Evolutionary conservation across 2,888 invertebrate genomes (phyloP).

Genomic region (Philonicus albiceps): DNA sequence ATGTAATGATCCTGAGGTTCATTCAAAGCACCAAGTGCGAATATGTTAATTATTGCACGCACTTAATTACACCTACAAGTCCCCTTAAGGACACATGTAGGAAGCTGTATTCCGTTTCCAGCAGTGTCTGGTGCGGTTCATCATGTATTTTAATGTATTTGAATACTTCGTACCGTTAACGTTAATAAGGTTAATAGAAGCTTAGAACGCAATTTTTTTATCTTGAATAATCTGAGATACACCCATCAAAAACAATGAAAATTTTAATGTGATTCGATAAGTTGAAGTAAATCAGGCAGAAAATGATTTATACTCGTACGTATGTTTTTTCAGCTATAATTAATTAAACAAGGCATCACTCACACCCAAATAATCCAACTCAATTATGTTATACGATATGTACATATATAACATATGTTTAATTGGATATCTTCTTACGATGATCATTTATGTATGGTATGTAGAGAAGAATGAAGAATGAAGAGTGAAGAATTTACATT

Average conservation of each 20-base stretch:
- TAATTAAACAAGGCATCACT: background rate
- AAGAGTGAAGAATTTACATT: too few species aligned
- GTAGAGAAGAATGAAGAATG: too few species aligned
- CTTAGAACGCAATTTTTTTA: background rate
- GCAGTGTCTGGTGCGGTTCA: background rate
- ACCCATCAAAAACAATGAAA: background rate
- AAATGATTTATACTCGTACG: too few species aligned
- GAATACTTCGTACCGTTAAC: background rate
- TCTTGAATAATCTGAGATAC: background rate
- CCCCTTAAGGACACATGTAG: background rate
- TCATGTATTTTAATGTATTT: background rate
- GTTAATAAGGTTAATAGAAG: background rate
- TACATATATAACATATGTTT: too few species aligned
- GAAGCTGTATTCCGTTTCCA: background rate
- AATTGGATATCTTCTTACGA: too few species aligned
- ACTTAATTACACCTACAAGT: conserved; percentile 40
- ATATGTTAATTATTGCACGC: conserved; percentile 39
- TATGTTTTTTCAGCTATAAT: too few species aligned
- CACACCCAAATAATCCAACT: background rate
- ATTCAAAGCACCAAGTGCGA: conserved; percentile 31
- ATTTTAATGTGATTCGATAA: background rate
- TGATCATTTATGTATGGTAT: too few species aligned
- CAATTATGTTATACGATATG: background rate
- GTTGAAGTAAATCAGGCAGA: background rate
- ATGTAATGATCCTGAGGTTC: conserved; percentile 43